Evolutionary conservation across 2,113 vertebrate genomes (phyloP).

Genomic region (Eublepharis macularius): DNA sequence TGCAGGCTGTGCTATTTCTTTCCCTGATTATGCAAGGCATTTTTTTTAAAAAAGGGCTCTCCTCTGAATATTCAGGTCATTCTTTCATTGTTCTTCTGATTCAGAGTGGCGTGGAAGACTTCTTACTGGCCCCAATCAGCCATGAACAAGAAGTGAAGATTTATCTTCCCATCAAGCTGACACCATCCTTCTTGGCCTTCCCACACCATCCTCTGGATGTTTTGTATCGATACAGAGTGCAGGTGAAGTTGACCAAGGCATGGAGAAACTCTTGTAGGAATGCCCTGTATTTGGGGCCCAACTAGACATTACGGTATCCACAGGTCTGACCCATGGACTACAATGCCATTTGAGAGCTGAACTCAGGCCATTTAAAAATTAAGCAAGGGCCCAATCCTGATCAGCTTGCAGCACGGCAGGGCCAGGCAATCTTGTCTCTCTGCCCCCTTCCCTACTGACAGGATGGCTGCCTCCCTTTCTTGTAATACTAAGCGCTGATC

Average conservation of each 20-base stretch:
- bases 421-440: too few relatives aligned
- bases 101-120: slow-evolving; percentile 43
- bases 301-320: too few relatives aligned
- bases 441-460: too few relatives aligned
- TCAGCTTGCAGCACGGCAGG: too few relatives aligned
- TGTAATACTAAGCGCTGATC: too few relatives aligned
- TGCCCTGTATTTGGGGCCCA: too few relatives aligned
- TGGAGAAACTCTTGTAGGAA: not conserved
- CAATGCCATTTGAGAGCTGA: too few relatives aligned
- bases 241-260: slow-evolving; percentile 35
- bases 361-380: too few relatives aligned
- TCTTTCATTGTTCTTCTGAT: not conserved
- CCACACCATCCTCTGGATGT: slow-evolving; percentile 70
- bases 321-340: too few relatives aligned
- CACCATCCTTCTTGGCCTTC: slow-evolving; percentile 69
- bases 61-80: not conserved
- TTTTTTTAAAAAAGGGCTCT: not conserved
- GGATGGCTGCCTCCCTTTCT: too few relatives aligned
- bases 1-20: not conserved
- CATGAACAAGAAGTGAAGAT: slow-evolving; percentile 73
- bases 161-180: slow-evolving; percentile 66
- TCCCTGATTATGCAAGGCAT: not conserved
- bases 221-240: slow-evolving; percentile 58
- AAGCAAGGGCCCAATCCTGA: too few relatives aligned
- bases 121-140: slow-evolving; percentile 49